Evolutionary conservation across 2,797 vertebrate species (phyloP), one percentile per base, ranked within the genome.

Genomic region (Delichon dasypus): DNA sequence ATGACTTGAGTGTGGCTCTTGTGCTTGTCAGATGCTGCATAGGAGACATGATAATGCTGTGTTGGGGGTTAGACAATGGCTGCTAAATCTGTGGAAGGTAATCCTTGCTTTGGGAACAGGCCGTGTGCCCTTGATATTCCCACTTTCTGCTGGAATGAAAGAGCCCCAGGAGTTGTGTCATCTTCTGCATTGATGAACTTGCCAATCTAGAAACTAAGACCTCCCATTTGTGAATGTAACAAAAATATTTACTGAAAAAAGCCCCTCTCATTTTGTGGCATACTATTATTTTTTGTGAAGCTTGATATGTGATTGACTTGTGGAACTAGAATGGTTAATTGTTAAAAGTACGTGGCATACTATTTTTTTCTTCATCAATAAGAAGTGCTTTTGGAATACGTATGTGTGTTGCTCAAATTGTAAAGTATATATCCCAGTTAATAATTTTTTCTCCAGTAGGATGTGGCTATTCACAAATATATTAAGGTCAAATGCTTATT

Each of bases 121-220:
- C 34, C 40, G 17, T 0, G 0, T 40, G 38, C 12, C 40, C 30
- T 48, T 58, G 47, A 25, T 47, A 26, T 42, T 83, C 45, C 57
- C 2, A 1, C 26, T 64, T 36, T 55, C 19, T 0, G 0, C 42
- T 21, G 42, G 4, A 83, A 57, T 1, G 3, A 62, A 72, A 48
- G 55, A 83, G 30, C 27, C 8, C 4, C 47, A 61, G 15, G 17
- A 53, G 20, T 1, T 73, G 13, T 50, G 34, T 30, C 20, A 67
- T 29, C 40, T 75, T 32, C 76, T 76, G 50, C 13, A 16, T 0
- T 65, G 47, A 38, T 73, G 50, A 73, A 36, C 29, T 13, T 60
- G 25, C 16, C 20, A 53, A 36, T 34, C 26, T 66, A 48, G 70
- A 70, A 77, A 65, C n/a, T 17, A 73, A 83, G 76, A 17, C 21